Evolutionary conservation across 2,113 vertebrate species (phyloP), one percentile per base, ranked within the genome.

Genomic region (Myiozetetes cayanensis): DNA sequence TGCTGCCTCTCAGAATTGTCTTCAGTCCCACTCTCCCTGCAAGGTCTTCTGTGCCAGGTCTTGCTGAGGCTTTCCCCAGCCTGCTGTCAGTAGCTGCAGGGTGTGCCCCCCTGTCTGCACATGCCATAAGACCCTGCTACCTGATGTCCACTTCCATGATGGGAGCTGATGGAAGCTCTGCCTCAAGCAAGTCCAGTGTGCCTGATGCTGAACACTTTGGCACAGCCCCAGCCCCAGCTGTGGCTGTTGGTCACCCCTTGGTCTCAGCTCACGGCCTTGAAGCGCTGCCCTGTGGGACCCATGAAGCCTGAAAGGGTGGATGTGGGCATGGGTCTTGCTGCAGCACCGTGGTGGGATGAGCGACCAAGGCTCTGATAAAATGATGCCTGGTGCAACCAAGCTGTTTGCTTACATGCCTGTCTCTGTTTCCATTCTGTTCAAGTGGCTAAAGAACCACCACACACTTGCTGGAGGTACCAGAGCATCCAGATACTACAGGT

Each of bases 141-240:
- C 41, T 23, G 66, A 33, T 43, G 49, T 10, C 27, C 0, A 0
- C 27, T 59, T 35, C 82, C 68, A 67, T 21, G 12, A 8, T 52
- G 31, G 22, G 25, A 12, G 2, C 7, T 22, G 33, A 27, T 15
- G 62, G 55, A n/a, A 56, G 24, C 23, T 79, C 43, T 92, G 24
- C 33, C 56, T 63, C 0, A 0, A 79, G 35, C n/a, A 14, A 25
- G 10, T 17, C 47, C 35, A 12, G 8, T 30, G 23, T 2, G 2
- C 62, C 66, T 72, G 53, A 17, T 33, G 43, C 30, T 25, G 37
- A 93, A 19, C 37, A 14, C 55, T n/a, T 10, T 37, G 37, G 47
- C 61, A 52, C n/a, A 65, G 35, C 23, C 47, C 12, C 12, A 15
- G 30, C 18, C n/a, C 33, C 41, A 61, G 24, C 6, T n/a, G 8